Conservation (phyloP, 2,797 vertebrate species). For the Parambassis ranga region DNA sequence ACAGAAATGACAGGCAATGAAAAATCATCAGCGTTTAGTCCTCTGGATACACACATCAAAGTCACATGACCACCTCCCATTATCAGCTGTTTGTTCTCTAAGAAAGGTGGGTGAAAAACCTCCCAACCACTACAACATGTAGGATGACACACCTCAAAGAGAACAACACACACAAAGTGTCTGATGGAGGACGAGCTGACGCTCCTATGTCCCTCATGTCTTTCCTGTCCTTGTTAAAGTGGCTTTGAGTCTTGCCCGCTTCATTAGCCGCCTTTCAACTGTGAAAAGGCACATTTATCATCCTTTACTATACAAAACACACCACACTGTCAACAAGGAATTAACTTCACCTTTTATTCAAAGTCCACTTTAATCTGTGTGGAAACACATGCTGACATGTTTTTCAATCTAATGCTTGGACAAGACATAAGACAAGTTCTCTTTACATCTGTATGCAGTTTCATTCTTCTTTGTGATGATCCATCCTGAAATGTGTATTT, state of each 20-base stretch:
- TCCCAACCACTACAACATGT: background rate
- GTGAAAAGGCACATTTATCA: slow-evolving; percentile 72
- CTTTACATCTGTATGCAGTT: no score
- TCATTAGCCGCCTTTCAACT: slow-evolving; percentile 75
- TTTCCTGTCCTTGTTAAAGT: slow-evolving; percentile 61
- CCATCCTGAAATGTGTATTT: no score
- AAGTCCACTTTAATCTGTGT: background rate
- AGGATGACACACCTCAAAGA: slow-evolving; percentile 10
- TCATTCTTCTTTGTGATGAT: no score
- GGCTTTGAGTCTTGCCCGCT: slow-evolving; percentile 55
- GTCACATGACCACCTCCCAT: no score
- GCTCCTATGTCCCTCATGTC: slow-evolving; percentile 58
- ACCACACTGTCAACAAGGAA: slow-evolving; percentile 24
- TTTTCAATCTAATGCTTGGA: no score
- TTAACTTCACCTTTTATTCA: slow-evolving; percentile 30
- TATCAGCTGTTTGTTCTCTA: background rate
- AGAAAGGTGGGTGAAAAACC: slow-evolving; percentile 6
- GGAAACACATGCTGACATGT: no score
- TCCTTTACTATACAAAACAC: slow-evolving; percentile 54
- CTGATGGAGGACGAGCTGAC: slow-evolving; percentile 50
- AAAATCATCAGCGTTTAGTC: no score
- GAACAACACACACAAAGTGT: no score
- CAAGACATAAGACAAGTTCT: no score
- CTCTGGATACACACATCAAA: no score
- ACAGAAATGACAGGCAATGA: no score